Evolutionary conservation across 2,888 invertebrate genomes (phyloP).

Genomic region (Chloroclystis v-ata): DNA sequence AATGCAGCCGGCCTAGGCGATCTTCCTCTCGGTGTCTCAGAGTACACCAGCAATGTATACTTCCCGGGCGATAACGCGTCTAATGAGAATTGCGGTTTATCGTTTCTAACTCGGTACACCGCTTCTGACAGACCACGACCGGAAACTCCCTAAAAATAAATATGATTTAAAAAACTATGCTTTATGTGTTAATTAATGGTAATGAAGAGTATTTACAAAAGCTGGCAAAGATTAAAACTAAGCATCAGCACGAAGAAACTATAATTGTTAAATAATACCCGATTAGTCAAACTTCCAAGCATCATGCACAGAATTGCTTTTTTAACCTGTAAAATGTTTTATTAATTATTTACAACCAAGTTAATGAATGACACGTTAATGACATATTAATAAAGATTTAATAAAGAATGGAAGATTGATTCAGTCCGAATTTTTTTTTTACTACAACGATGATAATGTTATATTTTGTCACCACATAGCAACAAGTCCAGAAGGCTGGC

Average conservation of each 20-base stretch:
- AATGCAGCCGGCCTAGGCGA: slow-evolving; percentile 85
- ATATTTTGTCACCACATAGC: too few relatives aligned
- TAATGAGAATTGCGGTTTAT: slow-evolving; percentile 83
- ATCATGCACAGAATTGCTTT: not conserved
- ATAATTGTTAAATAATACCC: not conserved
- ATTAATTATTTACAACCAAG: not conserved
- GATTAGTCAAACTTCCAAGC: not conserved
- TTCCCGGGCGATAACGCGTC: slow-evolving; percentile 86
- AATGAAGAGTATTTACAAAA: not conserved
- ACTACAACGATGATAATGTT: too few relatives aligned
- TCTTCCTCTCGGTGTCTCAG: slow-evolving; percentile 88
- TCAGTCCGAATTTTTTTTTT: too few relatives aligned
- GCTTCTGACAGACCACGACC: slow-evolving; percentile 75
- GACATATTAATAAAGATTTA: too few relatives aligned
- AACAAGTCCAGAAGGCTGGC: too few relatives aligned
- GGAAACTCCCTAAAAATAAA: slow-evolving; percentile 55
- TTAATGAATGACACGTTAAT: too few relatives aligned
- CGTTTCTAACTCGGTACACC: slow-evolving; percentile 80
- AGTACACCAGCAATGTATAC: slow-evolving; percentile 88
- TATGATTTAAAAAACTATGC: too few relatives aligned
- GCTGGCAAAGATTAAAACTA: not conserved
- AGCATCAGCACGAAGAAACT: not conserved
- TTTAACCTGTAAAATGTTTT: not conserved
- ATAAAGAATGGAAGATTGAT: too few relatives aligned
- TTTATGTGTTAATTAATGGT: too few relatives aligned